Conservation (phyloP, 2,797 vertebrate species). For the Dryobates pubescens region DNA sequence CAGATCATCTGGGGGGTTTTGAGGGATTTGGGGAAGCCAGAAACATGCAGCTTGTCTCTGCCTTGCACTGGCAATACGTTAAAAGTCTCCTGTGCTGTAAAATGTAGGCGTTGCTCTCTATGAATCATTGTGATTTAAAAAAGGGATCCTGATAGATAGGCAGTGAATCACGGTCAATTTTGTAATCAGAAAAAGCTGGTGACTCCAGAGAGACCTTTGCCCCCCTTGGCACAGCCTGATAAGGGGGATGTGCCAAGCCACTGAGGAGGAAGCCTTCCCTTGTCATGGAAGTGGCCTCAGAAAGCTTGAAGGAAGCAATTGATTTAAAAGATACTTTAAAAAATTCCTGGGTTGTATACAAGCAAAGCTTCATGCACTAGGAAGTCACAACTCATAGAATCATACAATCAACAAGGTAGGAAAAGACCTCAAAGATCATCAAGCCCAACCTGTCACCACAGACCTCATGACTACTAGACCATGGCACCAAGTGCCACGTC, state of each 20-base stretch:
- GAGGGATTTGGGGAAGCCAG: conserved; percentile 10
- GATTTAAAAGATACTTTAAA: conserved; percentile 39
- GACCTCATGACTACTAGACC: too few species aligned
- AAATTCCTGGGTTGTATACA: background rate
- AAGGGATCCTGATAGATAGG: conserved; percentile 66
- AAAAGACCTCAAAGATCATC: too few species aligned
- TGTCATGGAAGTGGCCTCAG: conserved; percentile 47
- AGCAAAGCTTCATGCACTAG: conserved; percentile 13
- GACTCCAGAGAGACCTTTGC: conserved; percentile 78
- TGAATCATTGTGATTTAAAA: conserved; percentile 67
- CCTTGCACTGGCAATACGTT: background rate
- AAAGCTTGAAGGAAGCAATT: conserved; percentile 50
- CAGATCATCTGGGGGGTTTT: background rate
- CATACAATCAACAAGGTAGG: too few species aligned
- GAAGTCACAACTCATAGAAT: background rate
- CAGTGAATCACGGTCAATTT: conserved; percentile 71
- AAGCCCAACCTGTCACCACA: too few species aligned
- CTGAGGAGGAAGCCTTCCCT: conserved; percentile 53
- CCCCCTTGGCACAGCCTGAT: conserved; percentile 77
- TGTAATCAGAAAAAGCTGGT: conserved; percentile 79
- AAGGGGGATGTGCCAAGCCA: conserved; percentile 22
- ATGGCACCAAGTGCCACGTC: too few species aligned
- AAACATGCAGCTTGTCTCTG: background rate
- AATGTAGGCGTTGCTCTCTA: conserved; percentile 77
- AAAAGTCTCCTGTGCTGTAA: conserved; percentile 69